These are phyloP conservation scores for Zapornia atra DNA, from an alignment of 2,113 vertebrate genomes.

Conservation along the genomic window DNA sequence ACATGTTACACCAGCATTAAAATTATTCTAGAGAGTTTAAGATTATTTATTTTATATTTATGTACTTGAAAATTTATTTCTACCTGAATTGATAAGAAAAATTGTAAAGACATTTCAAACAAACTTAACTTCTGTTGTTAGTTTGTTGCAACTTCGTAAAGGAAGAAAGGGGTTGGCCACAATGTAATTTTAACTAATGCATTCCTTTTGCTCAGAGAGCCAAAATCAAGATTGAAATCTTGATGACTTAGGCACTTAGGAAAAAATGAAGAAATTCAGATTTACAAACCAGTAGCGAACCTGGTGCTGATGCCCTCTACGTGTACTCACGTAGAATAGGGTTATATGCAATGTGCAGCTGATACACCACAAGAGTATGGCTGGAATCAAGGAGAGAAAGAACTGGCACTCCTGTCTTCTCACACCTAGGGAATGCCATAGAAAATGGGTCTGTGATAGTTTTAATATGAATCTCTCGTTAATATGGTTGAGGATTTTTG, in stretches of 20 bases:
- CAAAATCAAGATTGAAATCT: not conserved
- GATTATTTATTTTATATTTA: not conserved
- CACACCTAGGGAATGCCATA: fast-evolving
- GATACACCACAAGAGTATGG: not conserved
- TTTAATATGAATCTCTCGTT: not conserved
- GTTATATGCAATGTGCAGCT: not conserved
- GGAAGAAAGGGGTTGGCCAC: not conserved
- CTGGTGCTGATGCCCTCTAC: not conserved
- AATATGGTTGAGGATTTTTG: not conserved
- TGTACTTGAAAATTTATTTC: not conserved
- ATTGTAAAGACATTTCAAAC: not conserved
- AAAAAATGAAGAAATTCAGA: not conserved
- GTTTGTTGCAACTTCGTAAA: not conserved
- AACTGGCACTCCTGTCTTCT: fast-evolving
- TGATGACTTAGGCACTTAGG: not conserved
- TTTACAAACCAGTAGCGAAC: not conserved
- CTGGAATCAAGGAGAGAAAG: not conserved
- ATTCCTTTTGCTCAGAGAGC: not conserved
- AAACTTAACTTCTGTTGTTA: not conserved
- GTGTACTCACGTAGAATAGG: not conserved
- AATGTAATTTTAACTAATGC: not conserved
- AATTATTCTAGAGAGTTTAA: not conserved
- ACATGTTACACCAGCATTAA: not conserved
- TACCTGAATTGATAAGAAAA: not conserved
- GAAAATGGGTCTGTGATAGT: not conserved